A percentile compares a stretch with the other conserved stretches of the same genome.
These are phyloP conservation scores for Psilanteris sp. DNA, from an alignment of 1,140 invertebrate genomes.

Conservation along the genomic window DNA sequence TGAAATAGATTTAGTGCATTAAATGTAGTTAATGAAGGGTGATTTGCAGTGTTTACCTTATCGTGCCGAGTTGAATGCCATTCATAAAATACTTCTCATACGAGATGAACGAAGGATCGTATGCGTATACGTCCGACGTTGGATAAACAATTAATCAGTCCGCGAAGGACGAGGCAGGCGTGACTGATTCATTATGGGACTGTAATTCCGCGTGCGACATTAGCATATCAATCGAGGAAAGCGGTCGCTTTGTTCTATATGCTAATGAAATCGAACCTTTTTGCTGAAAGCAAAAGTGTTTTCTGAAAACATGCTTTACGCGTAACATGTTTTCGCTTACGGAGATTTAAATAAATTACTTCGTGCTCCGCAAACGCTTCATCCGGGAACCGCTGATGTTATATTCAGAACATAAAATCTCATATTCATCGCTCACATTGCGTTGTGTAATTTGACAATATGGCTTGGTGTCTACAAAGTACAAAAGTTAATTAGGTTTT, in stretches of 20 bases:
- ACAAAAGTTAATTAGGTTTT: slow-evolving; percentile 49
- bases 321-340: slow-evolving; percentile 49
- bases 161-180: slow-evolving; percentile 63
- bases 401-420: slow-evolving; percentile 53
- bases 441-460: slow-evolving; percentile 38
- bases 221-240: slow-evolving; percentile 72
- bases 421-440: slow-evolving; percentile 44
- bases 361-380: not conserved
- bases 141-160: slow-evolving; percentile 72
- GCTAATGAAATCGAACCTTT: slow-evolving; percentile 69
- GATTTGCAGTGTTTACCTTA: no score
- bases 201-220: slow-evolving; percentile 74
- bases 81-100: no score
- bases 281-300: slow-evolving; percentile 56
- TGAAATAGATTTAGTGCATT: no score
- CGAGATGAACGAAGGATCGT: no score
- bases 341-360: slow-evolving; percentile 55
- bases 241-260: slow-evolving; percentile 67
- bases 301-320: slow-evolving; percentile 45
- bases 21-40: no score
- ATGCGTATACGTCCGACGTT: not conserved
- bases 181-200: slow-evolving; percentile 75
- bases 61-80: no score
- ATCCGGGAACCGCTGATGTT: slow-evolving; percentile 33
- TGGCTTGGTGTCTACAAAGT: slow-evolving; percentile 13